phyloP scores from a whole-genome alignment of 1,140 invertebrate genomes.

The Helicoverpa zea region DNA sequence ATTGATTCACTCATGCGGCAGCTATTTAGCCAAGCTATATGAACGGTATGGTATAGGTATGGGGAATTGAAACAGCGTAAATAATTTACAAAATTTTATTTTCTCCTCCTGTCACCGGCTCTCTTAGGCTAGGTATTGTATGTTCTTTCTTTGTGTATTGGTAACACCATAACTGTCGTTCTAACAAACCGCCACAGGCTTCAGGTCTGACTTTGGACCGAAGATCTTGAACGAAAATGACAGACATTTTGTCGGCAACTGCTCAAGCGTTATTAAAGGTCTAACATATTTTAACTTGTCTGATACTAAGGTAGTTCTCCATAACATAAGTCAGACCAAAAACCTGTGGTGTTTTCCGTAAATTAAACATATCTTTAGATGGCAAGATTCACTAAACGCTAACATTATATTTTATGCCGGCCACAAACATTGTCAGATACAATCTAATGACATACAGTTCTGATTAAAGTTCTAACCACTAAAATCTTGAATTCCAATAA shows the following conservation, averaged over 20 bases:
- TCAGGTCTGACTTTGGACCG: constrained; percentile 49
- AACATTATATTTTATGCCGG: constrained; percentile 71
- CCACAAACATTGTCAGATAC: constrained; percentile 22
- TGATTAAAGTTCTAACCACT: constrained; percentile 41
- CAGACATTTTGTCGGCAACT: too few species aligned
- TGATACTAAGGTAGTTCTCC: background rate
- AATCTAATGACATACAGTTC: constrained; percentile 44
- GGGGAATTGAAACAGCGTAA: constrained; percentile 66
- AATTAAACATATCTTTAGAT: constrained; percentile 76
- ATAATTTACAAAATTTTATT: constrained; percentile 86
- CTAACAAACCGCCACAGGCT: constrained; percentile 70
- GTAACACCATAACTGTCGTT: constrained; percentile 82
- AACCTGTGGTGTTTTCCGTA: constrained; percentile 68
- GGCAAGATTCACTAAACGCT: constrained; percentile 85
- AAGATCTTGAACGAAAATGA: too few species aligned
- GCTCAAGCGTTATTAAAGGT: too few species aligned
- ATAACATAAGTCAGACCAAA: constrained; percentile 41
- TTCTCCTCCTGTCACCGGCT: constrained; percentile 78
- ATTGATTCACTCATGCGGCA: too few species aligned
- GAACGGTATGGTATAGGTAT: too few species aligned
- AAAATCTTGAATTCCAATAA: constrained; percentile 27
- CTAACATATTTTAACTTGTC: background rate
- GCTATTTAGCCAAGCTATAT: too few species aligned
- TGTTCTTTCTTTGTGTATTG: constrained; percentile 82
- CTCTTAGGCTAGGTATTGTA: constrained; percentile 81